phyloP scores from a whole-genome alignment of 92 coral and sea anemone species.

The Desmophyllum pertusum region DNA sequence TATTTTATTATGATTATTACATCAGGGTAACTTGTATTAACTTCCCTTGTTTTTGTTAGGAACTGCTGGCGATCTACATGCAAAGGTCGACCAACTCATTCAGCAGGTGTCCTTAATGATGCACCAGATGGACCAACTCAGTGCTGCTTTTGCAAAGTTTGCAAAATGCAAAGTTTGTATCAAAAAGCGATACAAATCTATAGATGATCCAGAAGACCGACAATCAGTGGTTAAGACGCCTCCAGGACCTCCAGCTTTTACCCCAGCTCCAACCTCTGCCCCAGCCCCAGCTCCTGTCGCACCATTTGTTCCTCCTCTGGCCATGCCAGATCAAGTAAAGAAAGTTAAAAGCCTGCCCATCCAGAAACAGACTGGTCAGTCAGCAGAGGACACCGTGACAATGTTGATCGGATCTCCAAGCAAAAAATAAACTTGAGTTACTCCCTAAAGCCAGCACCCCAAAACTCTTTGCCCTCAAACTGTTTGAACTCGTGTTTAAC shows the following conservation, averaged over 20 bases:
- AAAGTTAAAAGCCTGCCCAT: no score
- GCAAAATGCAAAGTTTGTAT: conserved; percentile 40
- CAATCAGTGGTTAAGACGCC: conserved; percentile 11
- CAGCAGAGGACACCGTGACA: no score
- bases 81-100: conserved; percentile 11
- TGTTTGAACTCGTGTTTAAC: conserved; percentile 48
- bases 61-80: no score
- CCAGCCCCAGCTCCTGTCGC: no score
- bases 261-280: conserved; percentile 13
- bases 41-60: no score
- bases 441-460: conserved; percentile 29
- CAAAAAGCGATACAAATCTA: conserved; percentile 15
- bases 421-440: conserved; percentile 10
- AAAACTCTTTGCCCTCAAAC: conserved; percentile 38
- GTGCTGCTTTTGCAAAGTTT: conserved; percentile 14
- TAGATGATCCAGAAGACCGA: conserved; percentile 20
- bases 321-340: no score
- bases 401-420: conserved; percentile 25
- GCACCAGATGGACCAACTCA: conserved; percentile 3
- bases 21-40: no score
- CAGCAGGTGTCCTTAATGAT: conserved; percentile 1
- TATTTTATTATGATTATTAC: no score
- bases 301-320: no score
- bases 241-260: conserved; percentile 13
- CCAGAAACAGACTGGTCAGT: no score